Evolutionary conservation across 2,113 vertebrate genomes (phyloP).

Genomic region (Dromaius novaehollandiae): DNA sequence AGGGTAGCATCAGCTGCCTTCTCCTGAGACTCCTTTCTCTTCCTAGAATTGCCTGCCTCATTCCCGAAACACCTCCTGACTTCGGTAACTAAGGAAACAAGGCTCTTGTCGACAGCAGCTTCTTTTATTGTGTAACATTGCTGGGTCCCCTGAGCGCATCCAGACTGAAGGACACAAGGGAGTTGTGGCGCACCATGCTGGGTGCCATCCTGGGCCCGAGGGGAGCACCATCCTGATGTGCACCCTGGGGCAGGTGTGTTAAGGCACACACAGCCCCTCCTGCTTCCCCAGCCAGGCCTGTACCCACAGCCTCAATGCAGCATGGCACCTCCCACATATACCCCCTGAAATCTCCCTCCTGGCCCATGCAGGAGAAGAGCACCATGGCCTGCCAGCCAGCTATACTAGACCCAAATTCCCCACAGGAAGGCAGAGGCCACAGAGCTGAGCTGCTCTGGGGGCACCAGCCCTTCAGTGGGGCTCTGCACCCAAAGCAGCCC

Average conservation of each 20-base stretch:
- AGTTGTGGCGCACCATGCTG: not conserved
- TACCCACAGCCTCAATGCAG: not conserved
- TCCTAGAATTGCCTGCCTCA: not conserved
- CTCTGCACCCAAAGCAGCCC: not conserved
- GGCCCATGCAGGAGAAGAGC: not conserved
- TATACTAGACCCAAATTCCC: not conserved
- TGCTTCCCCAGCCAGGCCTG: not conserved
- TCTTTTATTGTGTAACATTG: not conserved
- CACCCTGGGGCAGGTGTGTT: not conserved
- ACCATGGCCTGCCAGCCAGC: too few relatives aligned
- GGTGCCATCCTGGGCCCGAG: not conserved
- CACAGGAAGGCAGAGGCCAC: too few relatives aligned
- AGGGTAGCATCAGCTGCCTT: not conserved
- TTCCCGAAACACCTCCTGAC: slow-evolving; percentile 42
- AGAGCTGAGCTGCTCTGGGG: too few relatives aligned
- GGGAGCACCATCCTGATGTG: not conserved
- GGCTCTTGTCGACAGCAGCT: not conserved
- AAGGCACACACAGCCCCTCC: not conserved
- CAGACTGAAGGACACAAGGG: not conserved
- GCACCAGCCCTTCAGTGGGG: not conserved
- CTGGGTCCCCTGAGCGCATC: not conserved
- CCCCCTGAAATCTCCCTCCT: not conserved
- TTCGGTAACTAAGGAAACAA: slow-evolving; percentile 54
- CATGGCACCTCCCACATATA: not conserved
- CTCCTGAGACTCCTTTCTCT: not conserved